phyloP scores from a whole-genome alignment of 37 sponge, comb jelly and placozoan species.

The Spongilla lacustris region DNA sequence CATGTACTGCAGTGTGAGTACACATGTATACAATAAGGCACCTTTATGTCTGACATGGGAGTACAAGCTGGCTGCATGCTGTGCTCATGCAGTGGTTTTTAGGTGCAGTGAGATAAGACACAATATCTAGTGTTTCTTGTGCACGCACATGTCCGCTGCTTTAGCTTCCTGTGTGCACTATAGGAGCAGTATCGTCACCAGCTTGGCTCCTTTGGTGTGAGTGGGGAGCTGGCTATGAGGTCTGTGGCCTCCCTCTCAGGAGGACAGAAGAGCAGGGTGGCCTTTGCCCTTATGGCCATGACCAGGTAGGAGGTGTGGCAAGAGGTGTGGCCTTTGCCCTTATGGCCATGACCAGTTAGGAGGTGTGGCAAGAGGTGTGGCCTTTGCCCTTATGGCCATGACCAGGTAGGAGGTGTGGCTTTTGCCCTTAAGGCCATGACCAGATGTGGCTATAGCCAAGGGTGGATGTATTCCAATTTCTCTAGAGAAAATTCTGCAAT shows the following conservation, averaged over 20 bases:
- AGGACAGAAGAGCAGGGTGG: conserved; percentile 87
- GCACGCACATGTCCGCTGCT: neutral
- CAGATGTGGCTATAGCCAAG: too few relatives aligned
- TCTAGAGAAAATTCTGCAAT: too few relatives aligned
- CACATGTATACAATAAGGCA: neutral
- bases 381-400: conserved; percentile 71
- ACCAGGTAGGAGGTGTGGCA: conserved; percentile 24
- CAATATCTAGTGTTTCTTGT: neutral
- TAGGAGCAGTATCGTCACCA: conserved; percentile 76
- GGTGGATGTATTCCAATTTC: too few relatives aligned
- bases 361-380: too few relatives aligned
- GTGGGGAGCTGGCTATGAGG: conserved; percentile 87
- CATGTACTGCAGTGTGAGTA: too few relatives aligned
- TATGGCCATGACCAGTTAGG: neutral
- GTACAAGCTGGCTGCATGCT: too few relatives aligned
- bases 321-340: neutral
- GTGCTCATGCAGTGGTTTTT: too few relatives aligned
- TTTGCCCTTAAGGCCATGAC: neutral
- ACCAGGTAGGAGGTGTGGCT: conserved; percentile 25
- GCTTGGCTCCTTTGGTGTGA: conserved; percentile 82
- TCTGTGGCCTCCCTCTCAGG: conserved; percentile 85
- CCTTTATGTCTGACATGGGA: too few relatives aligned
- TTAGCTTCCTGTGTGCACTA: neutral
- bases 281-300: conserved; percentile 74
- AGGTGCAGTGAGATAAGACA: too few relatives aligned